Evolutionary conservation across 64 coral and sea anemone genomes (phyloP).

Genomic region (Montipora capricornis): DNA sequence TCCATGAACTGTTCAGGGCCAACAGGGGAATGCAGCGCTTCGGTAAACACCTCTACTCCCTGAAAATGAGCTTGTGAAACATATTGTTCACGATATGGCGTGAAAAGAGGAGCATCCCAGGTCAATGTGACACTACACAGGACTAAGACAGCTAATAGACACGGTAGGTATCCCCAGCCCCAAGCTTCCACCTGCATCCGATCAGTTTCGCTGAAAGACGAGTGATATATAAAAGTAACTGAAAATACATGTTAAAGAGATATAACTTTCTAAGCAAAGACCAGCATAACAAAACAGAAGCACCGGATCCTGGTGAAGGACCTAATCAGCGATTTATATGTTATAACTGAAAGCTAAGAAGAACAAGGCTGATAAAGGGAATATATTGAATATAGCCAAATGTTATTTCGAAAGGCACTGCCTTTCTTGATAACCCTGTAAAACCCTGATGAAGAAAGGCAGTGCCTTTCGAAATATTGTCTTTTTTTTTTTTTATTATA

Average conservation of each 20-base stretch:
- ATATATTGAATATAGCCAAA: too few relatives aligned
- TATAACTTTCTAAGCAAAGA: too few relatives aligned
- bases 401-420: too few relatives aligned
- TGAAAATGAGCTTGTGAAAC: conserved; percentile 84
- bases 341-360: too few relatives aligned
- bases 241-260: neutral
- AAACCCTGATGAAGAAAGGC: too few relatives aligned
- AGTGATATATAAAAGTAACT: neutral
- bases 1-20: conserved; percentile 98
- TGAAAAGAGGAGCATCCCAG: conserved; percentile 93
- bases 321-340: too few relatives aligned
- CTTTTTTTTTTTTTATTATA: too few relatives aligned
- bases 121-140: conserved; percentile 96
- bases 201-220: neutral
- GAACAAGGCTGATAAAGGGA: too few relatives aligned
- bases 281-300: too few relatives aligned
- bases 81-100: conserved; percentile 97
- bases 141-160: conserved; percentile 87
- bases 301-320: too few relatives aligned
- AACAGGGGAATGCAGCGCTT: conserved; percentile 83
- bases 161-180: conserved; percentile 69
- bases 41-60: conserved; percentile 95
- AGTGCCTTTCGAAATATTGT: too few relatives aligned
- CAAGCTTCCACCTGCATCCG: conserved; percentile 26
- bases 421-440: too few relatives aligned